Evolutionary conservation across 2,797 vertebrate genomes (phyloP).

Genomic region (Brotula barbata): DNA sequence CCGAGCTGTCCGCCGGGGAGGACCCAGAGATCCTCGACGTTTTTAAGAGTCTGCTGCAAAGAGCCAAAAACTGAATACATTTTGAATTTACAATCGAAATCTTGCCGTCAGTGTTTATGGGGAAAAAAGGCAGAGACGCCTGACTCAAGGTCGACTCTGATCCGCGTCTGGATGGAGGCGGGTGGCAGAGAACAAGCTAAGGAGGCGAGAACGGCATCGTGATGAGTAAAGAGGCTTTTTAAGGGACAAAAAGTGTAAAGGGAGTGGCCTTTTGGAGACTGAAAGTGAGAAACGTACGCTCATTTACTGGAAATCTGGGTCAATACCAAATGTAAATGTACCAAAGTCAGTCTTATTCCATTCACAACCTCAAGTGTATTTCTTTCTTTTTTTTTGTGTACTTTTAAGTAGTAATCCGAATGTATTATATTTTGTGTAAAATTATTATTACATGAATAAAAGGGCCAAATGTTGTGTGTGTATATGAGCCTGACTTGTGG

Average conservation of each 20-base stretch:
- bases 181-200: slow-evolving; percentile 8
- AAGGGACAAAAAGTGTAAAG: slow-evolving; percentile 20
- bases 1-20: slow-evolving; percentile 78
- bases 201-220: slow-evolving; percentile 1
- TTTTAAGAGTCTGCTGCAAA: slow-evolving; percentile 79
- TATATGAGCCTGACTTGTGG: background rate
- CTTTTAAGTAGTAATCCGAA: slow-evolving; percentile 51
- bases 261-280: slow-evolving; percentile 8
- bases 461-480: background rate
- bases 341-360: slow-evolving; percentile 31
- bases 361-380: slow-evolving; percentile 6
- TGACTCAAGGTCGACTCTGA: slow-evolving; percentile 35
- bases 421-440: slow-evolving; percentile 29
- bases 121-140: slow-evolving; percentile 25
- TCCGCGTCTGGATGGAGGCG: slow-evolving; percentile 7
- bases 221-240: background rate
- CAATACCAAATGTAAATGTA: slow-evolving; percentile 52
- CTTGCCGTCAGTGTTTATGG: slow-evolving; percentile 14
- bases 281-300: slow-evolving; percentile 17
- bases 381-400: slow-evolving; percentile 37
- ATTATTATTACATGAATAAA: slow-evolving; percentile 51
- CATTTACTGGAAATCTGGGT: slow-evolving; percentile 23
- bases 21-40: slow-evolving; percentile 81
- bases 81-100: too few species aligned
- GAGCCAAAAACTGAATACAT: slow-evolving; percentile 71